Percentiles rank a stretch among this genome's conserved stretches.
These are phyloP conservation scores for Tiliacea citrago DNA, from an alignment of 2,888 invertebrate genomes.

Conservation along the genomic window DNA sequence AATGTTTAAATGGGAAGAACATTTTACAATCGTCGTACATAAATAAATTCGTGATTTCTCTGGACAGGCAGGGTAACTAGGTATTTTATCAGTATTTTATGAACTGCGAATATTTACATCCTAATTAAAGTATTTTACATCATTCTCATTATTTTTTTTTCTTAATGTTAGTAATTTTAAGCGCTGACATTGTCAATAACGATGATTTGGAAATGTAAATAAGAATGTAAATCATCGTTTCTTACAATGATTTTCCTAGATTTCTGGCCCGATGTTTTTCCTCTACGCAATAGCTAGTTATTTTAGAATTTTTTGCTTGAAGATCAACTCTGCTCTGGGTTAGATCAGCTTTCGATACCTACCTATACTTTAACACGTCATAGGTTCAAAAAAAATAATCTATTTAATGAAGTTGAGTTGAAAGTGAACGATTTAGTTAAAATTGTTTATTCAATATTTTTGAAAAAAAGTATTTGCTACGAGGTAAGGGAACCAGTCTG, in stretches of 20 bases:
- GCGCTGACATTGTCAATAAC: background rate
- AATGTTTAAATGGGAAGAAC: too few relatives aligned
- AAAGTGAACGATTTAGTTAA: too few relatives aligned
- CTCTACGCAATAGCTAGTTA: background rate
- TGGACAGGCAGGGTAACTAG: too few relatives aligned
- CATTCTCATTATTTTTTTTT: background rate
- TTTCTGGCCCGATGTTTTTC: background rate
- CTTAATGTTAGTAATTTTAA: conserved; percentile 7
- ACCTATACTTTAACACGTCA: background rate
- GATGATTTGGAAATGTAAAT: conserved; percentile 2
- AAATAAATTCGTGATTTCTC: background rate
- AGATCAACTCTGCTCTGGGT: background rate
- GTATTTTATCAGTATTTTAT: conserved; percentile 11
- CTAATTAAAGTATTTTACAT: background rate
- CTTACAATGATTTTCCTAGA: conserved; percentile 9
- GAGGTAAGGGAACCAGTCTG: too few relatives aligned
- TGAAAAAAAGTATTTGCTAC: too few relatives aligned
- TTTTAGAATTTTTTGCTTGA: background rate
- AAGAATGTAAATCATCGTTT: background rate
- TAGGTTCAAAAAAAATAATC: too few relatives aligned
- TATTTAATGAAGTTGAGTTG: too few relatives aligned
- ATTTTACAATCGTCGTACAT: background rate
- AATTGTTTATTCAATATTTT: too few relatives aligned
- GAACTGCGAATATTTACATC: background rate
- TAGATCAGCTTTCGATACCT: background rate